phyloP scores from a whole-genome alignment of 64 coral and sea anemone species.

The Dendronephthya gigantea region DNA sequence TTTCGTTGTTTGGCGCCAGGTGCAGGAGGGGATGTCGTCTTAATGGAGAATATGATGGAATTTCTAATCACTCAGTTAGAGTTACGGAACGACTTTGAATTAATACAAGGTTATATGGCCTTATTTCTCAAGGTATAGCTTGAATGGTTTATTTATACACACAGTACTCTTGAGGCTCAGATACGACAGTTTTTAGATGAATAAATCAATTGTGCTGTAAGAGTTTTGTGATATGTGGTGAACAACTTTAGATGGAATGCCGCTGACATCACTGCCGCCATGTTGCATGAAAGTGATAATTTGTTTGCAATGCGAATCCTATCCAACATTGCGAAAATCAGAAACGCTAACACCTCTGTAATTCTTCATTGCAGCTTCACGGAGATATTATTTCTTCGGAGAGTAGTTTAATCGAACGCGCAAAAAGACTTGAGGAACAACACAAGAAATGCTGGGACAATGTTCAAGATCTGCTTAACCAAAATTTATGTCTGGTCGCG shows the following conservation, averaged over 20 bases:
- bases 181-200: no score
- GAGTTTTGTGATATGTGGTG: background rate
- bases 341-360: no score
- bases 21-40: slow-evolving; percentile 56
- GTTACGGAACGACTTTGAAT: slow-evolving; percentile 69
- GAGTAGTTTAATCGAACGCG: slow-evolving; percentile 28
- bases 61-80: slow-evolving; percentile 57
- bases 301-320: background rate
- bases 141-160: background rate
- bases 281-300: background rate
- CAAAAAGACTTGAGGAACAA: slow-evolving; percentile 28
- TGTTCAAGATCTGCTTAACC: slow-evolving; percentile 82
- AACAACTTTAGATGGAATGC: background rate
- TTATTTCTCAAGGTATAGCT: slow-evolving; percentile 72
- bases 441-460: slow-evolving; percentile 56
- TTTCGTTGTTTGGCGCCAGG: slow-evolving; percentile 62
- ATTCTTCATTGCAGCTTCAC: slow-evolving; percentile 66
- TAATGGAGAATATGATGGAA: slow-evolving; percentile 72
- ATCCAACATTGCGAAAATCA: background rate
- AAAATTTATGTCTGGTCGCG: slow-evolving; percentile 61
- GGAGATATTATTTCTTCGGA: slow-evolving; percentile 42
- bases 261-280: background rate
- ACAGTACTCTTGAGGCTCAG: background rate
- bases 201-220: no score
- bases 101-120: slow-evolving; percentile 64